Base-by-base conservation (phyloP, 1,140 invertebrate genomes). In the Diorhabda elongata region DNA sequence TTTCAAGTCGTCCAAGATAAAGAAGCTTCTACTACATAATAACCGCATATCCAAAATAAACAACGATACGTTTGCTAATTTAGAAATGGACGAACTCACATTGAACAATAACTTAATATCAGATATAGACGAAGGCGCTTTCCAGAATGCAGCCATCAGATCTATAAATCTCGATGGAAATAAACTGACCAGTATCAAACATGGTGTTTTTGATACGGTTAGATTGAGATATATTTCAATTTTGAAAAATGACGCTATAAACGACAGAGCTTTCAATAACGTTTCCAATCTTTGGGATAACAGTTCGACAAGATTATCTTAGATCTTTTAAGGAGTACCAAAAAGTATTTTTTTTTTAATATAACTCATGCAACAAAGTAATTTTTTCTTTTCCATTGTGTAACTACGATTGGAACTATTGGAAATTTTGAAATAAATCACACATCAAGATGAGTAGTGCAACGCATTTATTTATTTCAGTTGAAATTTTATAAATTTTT, bases 121-220 rank as follows among this genome's bases (percentile, higher is more conserved):
- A 11, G n/a, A 42, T n/a, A 56, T 64, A 3, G 26, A 64, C 52
- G 26, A 6, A 6, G 52, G 63, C 26, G 63, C 63, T 64, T 64
- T 64, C 45, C n/a, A 64, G 26, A 56, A 56, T 4, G 52, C 63
- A 4, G 56, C 44, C n/a, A 56, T 64, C 6, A 44, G 56, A 44
- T 64, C 41, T 41, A 43, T 64, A 26, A 43, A 64, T 56, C 63
- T 64, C 6, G 63, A 64, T 11, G 44, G 63, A 5, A 64, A 64
- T 44, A 64, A 57, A 45, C 44, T 64, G 5, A 44, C 41, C n/a
- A n/a, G 11, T 7, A 44, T 64, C 11, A 26, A 7, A n/a, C 44
- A 26, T 47, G 42, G 63, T 41, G 42, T 57, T 26, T 64, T 64
- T 47, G 52, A 64, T 8, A 64, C 52, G 26, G 47, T 9, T 7